Conservation (phyloP, 2,797 vertebrate genomes). For the Avahi laniger region DNA sequence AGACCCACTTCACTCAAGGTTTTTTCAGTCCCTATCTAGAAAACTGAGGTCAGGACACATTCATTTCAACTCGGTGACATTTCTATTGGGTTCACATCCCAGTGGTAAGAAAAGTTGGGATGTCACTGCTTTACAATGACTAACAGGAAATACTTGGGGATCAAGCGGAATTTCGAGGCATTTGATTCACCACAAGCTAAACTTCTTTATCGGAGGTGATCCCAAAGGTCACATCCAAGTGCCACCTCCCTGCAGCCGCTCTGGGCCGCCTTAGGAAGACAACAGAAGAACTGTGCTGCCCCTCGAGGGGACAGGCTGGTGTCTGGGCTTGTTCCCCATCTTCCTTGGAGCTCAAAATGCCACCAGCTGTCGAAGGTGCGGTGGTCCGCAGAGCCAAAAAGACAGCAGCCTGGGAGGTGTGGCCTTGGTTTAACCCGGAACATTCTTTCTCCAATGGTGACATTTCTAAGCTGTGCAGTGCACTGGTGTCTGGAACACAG, state of each 20-base stretch:
- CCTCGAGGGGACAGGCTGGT: neutral
- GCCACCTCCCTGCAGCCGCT: accelerated
- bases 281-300: accelerated
- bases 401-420: neutral
- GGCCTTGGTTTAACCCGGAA: accelerated
- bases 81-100: neutral
- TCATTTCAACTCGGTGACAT: accelerated
- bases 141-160: neutral
- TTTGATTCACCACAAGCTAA: neutral
- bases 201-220: neutral
- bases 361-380: too few species aligned
- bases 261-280: neutral
- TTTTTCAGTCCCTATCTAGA: too few species aligned
- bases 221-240: neutral
- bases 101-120: neutral
- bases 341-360: neutral
- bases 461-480: neutral
- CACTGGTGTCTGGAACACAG: neutral
- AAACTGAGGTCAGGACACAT: neutral
- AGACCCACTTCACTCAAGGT: neutral
- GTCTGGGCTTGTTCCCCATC: accelerated
- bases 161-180: too few species aligned
- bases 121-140: too few species aligned
- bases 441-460: neutral
- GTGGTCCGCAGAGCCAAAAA: accelerated